Evolutionary conservation across 1,140 invertebrate genomes (phyloP).

Genomic region (Aphaenogaster rudis): DNA sequence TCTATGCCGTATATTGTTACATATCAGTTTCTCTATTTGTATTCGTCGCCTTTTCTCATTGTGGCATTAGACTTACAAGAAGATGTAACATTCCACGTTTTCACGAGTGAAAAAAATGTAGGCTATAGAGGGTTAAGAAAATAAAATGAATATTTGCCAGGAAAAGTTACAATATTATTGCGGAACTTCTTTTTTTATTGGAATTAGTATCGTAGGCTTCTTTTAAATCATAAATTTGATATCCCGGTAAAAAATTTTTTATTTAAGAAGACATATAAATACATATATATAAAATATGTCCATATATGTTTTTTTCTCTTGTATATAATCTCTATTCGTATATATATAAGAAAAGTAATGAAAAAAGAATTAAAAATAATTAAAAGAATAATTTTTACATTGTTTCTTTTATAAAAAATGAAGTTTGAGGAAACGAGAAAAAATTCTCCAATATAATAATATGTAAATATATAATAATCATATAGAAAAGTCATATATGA

Average conservation of each 20-base stretch:
- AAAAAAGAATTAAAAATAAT: too few species aligned
- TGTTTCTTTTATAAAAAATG: too few species aligned
- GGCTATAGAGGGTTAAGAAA: conserved; percentile 60
- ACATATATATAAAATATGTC: too few species aligned
- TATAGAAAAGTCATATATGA: too few species aligned
- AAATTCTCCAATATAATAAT: too few species aligned
- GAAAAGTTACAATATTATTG: conserved; percentile 25
- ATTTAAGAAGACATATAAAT: too few species aligned
- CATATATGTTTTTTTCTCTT: too few species aligned
- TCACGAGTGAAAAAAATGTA: conserved; percentile 26
- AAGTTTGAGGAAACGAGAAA: too few species aligned
- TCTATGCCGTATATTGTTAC: conserved; percentile 48
- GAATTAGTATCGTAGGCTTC: background rate
- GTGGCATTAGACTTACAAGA: conserved; percentile 28
- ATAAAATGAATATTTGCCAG: conserved; percentile 43
- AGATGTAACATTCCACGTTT: conserved; percentile 48
- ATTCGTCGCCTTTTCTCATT: conserved; percentile 24
- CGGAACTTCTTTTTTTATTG: background rate
- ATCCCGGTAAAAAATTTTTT: background rate
- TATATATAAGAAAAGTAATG: too few species aligned
- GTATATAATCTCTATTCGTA: too few species aligned
- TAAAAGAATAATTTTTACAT: too few species aligned
- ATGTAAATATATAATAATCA: too few species aligned
- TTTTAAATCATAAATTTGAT: background rate
- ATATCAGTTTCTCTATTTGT: conserved; percentile 44